These are phyloP conservation scores for Achroia grisella DNA, from an alignment of 1,140 invertebrate species.

Conservation along the genomic window DNA sequence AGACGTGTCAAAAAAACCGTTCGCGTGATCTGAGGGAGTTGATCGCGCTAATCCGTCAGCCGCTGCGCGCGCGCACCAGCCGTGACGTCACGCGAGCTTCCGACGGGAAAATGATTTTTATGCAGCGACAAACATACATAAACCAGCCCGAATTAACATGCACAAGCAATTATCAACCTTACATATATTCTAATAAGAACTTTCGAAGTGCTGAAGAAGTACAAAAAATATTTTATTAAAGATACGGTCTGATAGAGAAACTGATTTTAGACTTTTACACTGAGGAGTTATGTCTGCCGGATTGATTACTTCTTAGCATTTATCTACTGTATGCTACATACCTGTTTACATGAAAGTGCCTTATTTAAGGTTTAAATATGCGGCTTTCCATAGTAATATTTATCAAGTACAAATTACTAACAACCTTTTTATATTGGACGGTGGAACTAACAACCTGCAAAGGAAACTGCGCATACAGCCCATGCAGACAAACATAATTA, in stretches of 20 bases:
- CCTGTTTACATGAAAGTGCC: too few species aligned
- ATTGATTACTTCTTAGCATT: slow-evolving; percentile 5
- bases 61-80: slow-evolving; percentile 41
- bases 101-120: slow-evolving; percentile 56
- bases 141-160: not conserved
- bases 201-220: not conserved
- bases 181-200: slow-evolving; percentile 5
- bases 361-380: too few species aligned
- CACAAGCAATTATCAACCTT: slow-evolving; percentile 15
- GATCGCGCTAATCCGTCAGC: slow-evolving; percentile 56
- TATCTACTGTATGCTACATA: not conserved
- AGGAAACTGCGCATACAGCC: too few species aligned
- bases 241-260: slow-evolving; percentile 46
- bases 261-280: slow-evolving; percentile 30
- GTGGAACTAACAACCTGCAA: too few species aligned
- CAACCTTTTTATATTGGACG: too few species aligned
- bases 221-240: slow-evolving; percentile 29
- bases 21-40: slow-evolving; percentile 52
- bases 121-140: slow-evolving; percentile 10
- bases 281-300: slow-evolving; percentile 10
- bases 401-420: too few species aligned
- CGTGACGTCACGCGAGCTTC: slow-evolving; percentile 64
- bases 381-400: too few species aligned
- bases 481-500: too few species aligned
- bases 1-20: slow-evolving; percentile 5